Evolutionary conservation across 2,113 vertebrate genomes (phyloP).

Genomic region (Pelusios castaneus): DNA sequence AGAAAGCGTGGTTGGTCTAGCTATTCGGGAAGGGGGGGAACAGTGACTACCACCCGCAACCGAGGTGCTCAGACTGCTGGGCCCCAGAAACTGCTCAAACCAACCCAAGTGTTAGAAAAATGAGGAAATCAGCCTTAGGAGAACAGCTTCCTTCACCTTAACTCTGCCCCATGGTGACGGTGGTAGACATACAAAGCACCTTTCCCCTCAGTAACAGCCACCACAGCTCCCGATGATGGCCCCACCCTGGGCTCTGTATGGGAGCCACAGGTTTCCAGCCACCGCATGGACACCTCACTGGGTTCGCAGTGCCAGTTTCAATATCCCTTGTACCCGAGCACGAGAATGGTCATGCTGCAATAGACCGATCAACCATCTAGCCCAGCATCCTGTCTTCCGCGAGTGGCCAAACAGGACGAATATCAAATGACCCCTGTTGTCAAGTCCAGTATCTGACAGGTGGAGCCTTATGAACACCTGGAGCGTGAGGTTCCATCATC

Average conservation of each 20-base stretch:
- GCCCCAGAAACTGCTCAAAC: not conserved
- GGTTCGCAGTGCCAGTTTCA: not conserved
- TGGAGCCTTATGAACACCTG: too few relatives aligned
- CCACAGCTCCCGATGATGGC: not conserved
- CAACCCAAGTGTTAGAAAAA: not conserved
- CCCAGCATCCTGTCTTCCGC: rapidly evolving
- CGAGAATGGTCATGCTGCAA: too few relatives aligned
- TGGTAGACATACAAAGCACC: not conserved
- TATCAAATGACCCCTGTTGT: not conserved
- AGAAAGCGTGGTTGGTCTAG: not conserved
- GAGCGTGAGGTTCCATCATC: too few relatives aligned
- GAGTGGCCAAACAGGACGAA: not conserved
- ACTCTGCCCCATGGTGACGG: not conserved
- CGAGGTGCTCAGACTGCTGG: too few relatives aligned
- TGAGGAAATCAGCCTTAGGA: not conserved
- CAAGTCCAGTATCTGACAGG: too few relatives aligned
- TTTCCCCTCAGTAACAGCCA: not conserved
- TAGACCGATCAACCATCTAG: not conserved
- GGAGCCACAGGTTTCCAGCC: not conserved
- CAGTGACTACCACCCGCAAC: not conserved
- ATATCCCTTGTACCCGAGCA: not conserved
- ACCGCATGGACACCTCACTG: rapidly evolving
- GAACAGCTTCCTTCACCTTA: not conserved
- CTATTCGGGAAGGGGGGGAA: not conserved
- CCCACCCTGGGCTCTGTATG: too few relatives aligned